Evolutionary conservation across 1,140 invertebrate genomes (phyloP).

Genomic region (Brachionus paranguensis): DNA sequence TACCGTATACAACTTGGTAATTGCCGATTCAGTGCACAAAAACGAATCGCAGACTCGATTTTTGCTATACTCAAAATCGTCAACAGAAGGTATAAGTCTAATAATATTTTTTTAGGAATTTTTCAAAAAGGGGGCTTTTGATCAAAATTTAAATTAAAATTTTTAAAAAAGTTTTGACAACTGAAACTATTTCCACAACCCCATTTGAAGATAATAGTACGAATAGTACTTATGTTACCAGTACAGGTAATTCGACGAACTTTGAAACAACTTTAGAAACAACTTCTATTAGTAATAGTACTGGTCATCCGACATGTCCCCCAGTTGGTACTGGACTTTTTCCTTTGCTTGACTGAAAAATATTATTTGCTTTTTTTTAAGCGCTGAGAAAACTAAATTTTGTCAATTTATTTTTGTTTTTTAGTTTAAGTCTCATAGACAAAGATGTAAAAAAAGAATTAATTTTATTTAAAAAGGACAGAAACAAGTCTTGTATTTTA

Average conservation of each 20-base stretch:
- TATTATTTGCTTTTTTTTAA: background rate
- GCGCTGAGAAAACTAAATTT: background rate
- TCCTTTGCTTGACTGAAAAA: background rate
- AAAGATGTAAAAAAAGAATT: too few species aligned
- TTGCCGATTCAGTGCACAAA: background rate
- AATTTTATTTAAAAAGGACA: too few species aligned
- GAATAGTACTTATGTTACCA: background rate
- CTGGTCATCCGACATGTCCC: background rate
- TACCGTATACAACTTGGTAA: background rate
- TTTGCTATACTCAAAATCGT: background rate
- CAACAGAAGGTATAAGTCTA: background rate
- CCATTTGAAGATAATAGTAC: background rate
- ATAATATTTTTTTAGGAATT: background rate
- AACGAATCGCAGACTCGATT: constrained; percentile 23
- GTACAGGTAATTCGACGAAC: background rate
- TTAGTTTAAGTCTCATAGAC: too few species aligned
- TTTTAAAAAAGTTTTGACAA: constrained; percentile 1
- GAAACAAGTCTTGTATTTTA: too few species aligned
- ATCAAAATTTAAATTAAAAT: background rate
- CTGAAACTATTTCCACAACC: background rate
- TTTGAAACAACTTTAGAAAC: background rate
- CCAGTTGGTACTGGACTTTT: background rate
- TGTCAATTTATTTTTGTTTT: too few species aligned
- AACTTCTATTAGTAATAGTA: constrained; percentile 21
- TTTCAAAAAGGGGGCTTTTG: background rate